Conservation (phyloP, 2,113 vertebrate genomes). For the Poecile atricapillus region DNA sequence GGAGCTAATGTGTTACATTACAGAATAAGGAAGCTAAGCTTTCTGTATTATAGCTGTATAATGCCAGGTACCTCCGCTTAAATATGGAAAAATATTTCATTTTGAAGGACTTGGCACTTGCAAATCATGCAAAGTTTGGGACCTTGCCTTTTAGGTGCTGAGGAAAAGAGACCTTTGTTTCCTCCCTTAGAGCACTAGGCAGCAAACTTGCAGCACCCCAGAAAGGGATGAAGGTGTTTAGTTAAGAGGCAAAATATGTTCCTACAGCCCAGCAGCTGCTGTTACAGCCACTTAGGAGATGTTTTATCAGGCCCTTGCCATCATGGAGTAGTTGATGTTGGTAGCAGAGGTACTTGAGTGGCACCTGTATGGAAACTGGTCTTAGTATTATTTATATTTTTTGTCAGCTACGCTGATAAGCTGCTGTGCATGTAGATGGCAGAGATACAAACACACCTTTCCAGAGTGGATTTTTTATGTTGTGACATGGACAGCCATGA, state of each 20-base stretch:
- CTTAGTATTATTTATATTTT: not conserved
- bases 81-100: accelerated
- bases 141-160: not conserved
- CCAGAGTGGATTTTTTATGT: not conserved
- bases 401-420: not conserved
- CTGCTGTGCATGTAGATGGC: accelerated
- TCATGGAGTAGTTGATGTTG: not conserved
- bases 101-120: not conserved
- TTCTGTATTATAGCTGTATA: not conserved
- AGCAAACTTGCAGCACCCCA: not conserved
- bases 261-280: not conserved
- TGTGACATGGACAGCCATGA: not conserved
- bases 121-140: not conserved
- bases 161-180: not conserved
- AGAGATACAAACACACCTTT: not conserved
- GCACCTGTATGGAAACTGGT: not conserved
- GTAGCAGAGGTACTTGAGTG: not conserved
- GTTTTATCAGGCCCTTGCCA: not conserved
- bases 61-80: not conserved
- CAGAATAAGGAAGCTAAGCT: not conserved
- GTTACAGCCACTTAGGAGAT: not conserved
- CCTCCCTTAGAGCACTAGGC: not conserved
- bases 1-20: not conserved
- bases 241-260: not conserved
- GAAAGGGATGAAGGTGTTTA: not conserved